These are phyloP conservation scores for Morone saxatilis DNA, from an alignment of 2,113 vertebrate genomes.

Conservation along the genomic window DNA sequence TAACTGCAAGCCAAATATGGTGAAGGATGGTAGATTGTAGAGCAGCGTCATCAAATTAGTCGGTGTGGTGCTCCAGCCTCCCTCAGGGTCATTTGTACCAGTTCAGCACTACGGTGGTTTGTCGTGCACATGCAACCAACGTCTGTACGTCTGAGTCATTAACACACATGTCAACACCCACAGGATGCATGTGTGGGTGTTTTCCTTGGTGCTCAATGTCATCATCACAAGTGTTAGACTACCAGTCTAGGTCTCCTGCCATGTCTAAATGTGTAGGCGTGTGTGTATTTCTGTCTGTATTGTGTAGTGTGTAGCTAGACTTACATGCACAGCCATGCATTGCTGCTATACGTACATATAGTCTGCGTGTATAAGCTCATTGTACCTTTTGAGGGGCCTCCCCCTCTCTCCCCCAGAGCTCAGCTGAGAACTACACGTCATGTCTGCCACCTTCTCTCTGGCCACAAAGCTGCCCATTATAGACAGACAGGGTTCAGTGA, in stretches of 20 bases:
- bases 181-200: conserved; percentile 53
- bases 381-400: conserved; percentile 62
- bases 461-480: conserved; percentile 80
- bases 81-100: conserved; percentile 18
- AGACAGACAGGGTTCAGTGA: conserved; percentile 62
- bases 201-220: conserved; percentile 19
- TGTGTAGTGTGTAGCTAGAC: conserved; percentile 3
- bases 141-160: conserved; percentile 39
- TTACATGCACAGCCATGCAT: conserved; percentile 21
- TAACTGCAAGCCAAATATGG: conserved; percentile 4
- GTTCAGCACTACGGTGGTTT: conserved; percentile 13
- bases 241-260: conserved; percentile 15
- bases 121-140: conserved; percentile 44
- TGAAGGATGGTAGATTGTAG: conserved; percentile 15
- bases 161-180: conserved; percentile 56
- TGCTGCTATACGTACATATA: conserved; percentile 20
- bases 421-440: conserved; percentile 74
- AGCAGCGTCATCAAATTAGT: conserved; percentile 4
- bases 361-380: conserved; percentile 68
- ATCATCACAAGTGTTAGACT: conserved; percentile 34
- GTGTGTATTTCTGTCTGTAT: conserved; percentile 39
- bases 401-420: conserved; percentile 54
- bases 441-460: conserved; percentile 78
- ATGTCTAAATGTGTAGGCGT: conserved; percentile 30
- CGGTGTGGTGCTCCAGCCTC: not conserved